Evolutionary conservation across 2,113 vertebrate species (phyloP), one percentile per base, ranked within the genome.

Genomic region (Scortum barcoo): DNA sequence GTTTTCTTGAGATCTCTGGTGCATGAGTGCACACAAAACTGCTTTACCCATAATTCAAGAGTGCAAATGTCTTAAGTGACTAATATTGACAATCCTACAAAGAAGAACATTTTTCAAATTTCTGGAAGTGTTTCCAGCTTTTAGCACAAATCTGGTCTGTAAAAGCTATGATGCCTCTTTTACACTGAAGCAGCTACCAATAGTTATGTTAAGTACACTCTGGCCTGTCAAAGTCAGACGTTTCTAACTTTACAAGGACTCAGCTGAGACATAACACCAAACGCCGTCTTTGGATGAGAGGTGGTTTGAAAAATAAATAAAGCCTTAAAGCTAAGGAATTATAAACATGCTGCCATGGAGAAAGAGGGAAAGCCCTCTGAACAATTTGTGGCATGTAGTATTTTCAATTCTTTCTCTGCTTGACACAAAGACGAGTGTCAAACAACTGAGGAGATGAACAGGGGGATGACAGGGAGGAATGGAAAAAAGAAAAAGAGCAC

Each of bases 371-470:
- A 91, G 63, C 83, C 82, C 51, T 83, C 58, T 24, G 68, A 94
- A 87, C 91, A 79, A 93, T 94, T 83, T 93, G 87, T 90, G 94
- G 93, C 89, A 94, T 93, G 93, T 87, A 71, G 80, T 88, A 93
- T 91, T 95, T 95, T 94, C 80, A 92, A 82, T 88, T 90, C 83
- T 87, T 94, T 93, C 88, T 85, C 78, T 83, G 79, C 84, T 65
- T 76, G 65, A 94, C 88, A 94, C 90, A 93, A 93, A 95, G 90
- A 91, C 78, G 33, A 89, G 92, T 94, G 93, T 94, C 93, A 94
- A 95, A 95, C 90, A 95, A 91, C 58, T 30, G 70, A 76, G 77
- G 80, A 81, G 79, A 84, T 16, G 80, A 86, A 78, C 78, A 46
- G 46, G 80, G 83, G 79, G 89, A 91, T 91, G 91, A 91, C 86